A percentile compares a stretch with the other conserved stretches of the same genome.
Conservation (phyloP, 2,888 invertebrate species). For the Itoplectis maculator region DNA sequence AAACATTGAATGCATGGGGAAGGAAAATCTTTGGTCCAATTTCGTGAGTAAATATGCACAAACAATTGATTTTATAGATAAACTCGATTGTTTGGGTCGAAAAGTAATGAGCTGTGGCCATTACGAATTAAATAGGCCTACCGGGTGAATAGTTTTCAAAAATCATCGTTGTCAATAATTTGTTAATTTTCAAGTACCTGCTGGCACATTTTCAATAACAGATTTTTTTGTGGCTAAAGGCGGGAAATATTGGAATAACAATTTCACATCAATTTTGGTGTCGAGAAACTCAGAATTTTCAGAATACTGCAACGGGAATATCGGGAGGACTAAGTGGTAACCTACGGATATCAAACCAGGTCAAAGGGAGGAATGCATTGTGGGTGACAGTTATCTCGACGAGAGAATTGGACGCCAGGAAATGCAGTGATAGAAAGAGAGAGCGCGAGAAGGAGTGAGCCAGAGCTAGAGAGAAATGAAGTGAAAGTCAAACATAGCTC, state of each 20-base stretch:
- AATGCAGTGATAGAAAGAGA: constrained; percentile 7
- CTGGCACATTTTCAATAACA: no score
- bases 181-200: no score
- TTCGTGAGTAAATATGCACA: not conserved
- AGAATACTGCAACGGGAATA: not conserved
- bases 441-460: not conserved
- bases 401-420: constrained; percentile 26
- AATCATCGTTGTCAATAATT: no score
- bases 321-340: not conserved
- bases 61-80: not conserved
- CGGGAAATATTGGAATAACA: not conserved
- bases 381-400: constrained; percentile 26
- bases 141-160: no score
- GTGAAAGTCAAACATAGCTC: constrained; percentile 17
- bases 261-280: not conserved
- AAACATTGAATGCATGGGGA: constrained; percentile 40
- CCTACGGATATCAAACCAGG: constrained; percentile 46
- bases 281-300: not conserved
- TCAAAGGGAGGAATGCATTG: constrained; percentile 20
- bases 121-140: no score
- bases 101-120: no score
- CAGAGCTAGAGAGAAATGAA: not conserved
- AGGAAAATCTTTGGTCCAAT: not conserved
- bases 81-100: no score
- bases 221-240: not conserved